These are phyloP conservation scores for Malurus leucopterus DNA, from an alignment of 2,797 vertebrate genomes.

Conservation along the genomic window DNA sequence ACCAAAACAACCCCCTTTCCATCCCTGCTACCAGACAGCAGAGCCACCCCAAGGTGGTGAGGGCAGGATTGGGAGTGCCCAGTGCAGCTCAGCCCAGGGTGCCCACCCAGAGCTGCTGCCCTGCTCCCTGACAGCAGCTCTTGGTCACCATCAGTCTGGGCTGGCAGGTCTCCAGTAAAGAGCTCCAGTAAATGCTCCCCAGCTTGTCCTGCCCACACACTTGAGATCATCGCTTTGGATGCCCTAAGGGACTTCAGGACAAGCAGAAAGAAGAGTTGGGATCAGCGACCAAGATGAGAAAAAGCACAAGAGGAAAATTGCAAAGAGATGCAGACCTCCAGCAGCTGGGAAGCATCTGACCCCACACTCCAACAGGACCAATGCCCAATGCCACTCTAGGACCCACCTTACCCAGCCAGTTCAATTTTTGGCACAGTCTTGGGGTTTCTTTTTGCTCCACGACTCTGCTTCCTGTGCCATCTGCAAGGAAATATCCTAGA, in stretches of 20 bases:
- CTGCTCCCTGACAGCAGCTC: background rate
- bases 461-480: background rate
- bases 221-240: background rate
- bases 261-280: background rate
- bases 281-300: background rate
- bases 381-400: background rate
- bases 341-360: background rate
- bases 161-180: background rate
- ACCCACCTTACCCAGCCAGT: background rate
- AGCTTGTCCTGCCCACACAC: background rate
- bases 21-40: fast-evolving
- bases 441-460: background rate
- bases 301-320: slow-evolving; percentile 58
- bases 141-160: background rate
- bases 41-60: fast-evolving
- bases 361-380: background rate
- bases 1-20: fast-evolving
- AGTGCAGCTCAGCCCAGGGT: fast-evolving
- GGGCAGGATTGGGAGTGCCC: background rate
- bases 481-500: background rate
- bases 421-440: background rate
- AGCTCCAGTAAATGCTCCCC: background rate
- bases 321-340: slow-evolving; percentile 40
- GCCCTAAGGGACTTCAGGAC: background rate
- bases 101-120: background rate